Evolutionary conservation across 1,140 invertebrate species (phyloP), one percentile per base, ranked within the genome.

Genomic region (Pogonomyrmex barbatus): DNA sequence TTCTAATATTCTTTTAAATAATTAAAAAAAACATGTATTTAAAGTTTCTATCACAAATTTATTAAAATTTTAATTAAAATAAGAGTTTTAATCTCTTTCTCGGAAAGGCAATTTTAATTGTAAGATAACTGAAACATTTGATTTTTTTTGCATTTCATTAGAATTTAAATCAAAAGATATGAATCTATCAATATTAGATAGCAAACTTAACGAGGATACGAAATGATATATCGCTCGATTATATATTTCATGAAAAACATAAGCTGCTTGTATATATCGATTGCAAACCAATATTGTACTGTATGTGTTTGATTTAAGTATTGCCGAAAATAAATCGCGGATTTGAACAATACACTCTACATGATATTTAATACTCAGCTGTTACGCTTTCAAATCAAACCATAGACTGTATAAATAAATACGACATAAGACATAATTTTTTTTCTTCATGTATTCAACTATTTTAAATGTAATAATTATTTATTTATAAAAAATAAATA

Each of bases 401-500:
- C 2, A 17, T 36, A 14, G 9, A 36, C 24, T 73, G 14, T 65
- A 89, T 78, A 85, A 88, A 89, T 85, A 89, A 81, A 73, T 67
- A n/a, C n/a, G 73, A 85, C 85, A 71, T 42, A 54, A 78, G 63
- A 88, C 47, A 24, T 56, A 54, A 65, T 36, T 52, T 52, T 85
- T 89, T 78, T 71, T 67, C n/a, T 17, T 70, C 45, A 14, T 30
- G 54, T 78, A 10, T 73, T 68, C 71, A 52, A 60, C 33, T 60
- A 77, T 63, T 85, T 81, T 78, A 89, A 85, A 88, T 85, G 62
- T 78, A 89, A 79, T 85, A 33, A 56, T 36, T 54, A 60, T 78
- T 71, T 58, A 77, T 2, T 42, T 8, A 42, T 68, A 14, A 0
- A 33, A 39, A 33, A 62, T 50, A 8, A 54, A 54, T 3, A 14